These are phyloP conservation scores for Pristionchus mayeri DNA, from an alignment of 2,888 invertebrate genomes.

Conservation along the genomic window DNA sequence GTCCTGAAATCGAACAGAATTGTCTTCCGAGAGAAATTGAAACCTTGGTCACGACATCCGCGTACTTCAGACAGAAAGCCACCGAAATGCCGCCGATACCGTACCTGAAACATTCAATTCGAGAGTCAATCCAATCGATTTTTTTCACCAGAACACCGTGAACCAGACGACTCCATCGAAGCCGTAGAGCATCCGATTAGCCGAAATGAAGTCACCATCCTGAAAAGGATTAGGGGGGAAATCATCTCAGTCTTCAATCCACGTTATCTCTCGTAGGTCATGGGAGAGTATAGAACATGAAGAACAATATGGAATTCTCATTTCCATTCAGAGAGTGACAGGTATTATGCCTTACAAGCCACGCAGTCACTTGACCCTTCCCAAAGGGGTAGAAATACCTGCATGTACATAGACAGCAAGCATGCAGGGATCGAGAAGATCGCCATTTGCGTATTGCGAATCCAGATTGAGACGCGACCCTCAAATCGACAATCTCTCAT, in stretches of 20 bases:
- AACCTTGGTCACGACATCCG: constrained; percentile 92
- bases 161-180: constrained; percentile 83
- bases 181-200: constrained; percentile 83
- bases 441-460: constrained; percentile 96
- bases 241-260: not conserved
- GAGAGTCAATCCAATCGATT: too few species aligned
- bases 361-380: too few species aligned
- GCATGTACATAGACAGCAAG: constrained; percentile 78
- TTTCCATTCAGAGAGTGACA: not conserved
- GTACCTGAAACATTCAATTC: constrained; percentile 79
- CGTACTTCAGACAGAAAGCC: constrained; percentile 97
- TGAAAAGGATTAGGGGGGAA: constrained; percentile 47
- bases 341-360: too few species aligned
- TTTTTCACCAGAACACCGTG: constrained; percentile 82
- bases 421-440: constrained; percentile 92
- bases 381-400: too few species aligned
- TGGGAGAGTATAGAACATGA: too few species aligned
- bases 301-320: too few species aligned
- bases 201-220: constrained; percentile 67
- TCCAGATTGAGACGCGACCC: constrained; percentile 86
- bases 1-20: constrained; percentile 82
- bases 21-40: not conserved
- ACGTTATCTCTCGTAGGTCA: too few species aligned
- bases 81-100: constrained; percentile 96
- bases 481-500: constrained; percentile 81